Percentiles rank a stretch among this genome's conserved stretches.
Evolutionary conservation across 2,797 vertebrate genomes (phyloP).

Genomic region (Novumbra hubbsi): DNA sequence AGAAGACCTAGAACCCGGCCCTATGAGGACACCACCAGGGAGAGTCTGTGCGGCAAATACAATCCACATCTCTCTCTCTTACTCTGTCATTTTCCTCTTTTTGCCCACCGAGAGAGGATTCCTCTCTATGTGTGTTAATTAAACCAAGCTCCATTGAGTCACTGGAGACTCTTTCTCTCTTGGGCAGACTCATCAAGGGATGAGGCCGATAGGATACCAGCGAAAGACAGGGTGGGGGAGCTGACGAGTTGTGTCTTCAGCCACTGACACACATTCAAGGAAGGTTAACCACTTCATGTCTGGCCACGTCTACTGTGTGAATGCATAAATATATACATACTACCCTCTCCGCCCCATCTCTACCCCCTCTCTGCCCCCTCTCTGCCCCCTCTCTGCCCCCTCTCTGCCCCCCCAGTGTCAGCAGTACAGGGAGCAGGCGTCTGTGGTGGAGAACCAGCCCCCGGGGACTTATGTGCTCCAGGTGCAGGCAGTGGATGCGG

Average conservation of each 20-base stretch:
- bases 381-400: background rate
- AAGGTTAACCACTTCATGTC: constrained; percentile 39
- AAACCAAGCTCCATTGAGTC: constrained; percentile 46
- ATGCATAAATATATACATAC: background rate
- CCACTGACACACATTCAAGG: constrained; percentile 44
- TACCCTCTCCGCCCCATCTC: background rate
- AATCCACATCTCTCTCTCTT: constrained; percentile 3
- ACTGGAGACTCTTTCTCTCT: constrained; percentile 37
- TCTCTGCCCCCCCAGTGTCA: constrained; percentile 74
- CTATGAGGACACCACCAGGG: too few species aligned
- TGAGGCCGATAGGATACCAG: background rate
- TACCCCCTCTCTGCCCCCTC: background rate
- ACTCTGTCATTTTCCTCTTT: background rate
- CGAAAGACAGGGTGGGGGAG: background rate
- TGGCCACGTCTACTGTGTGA: constrained; percentile 27
- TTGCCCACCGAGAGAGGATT: constrained; percentile 10
- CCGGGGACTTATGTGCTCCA: constrained; percentile 85
- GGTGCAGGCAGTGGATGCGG: constrained; percentile 86
- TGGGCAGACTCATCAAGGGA: constrained; percentile 48
- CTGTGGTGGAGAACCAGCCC: constrained; percentile 88
- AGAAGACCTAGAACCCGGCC: too few species aligned
- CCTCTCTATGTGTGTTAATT: constrained; percentile 50
- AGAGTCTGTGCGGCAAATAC: too few species aligned
- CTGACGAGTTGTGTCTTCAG: background rate
- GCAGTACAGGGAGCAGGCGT: constrained; percentile 80